phyloP scores from a whole-genome alignment of 2,888 invertebrate genomes.

The Drosophila kanekoi region DNA sequence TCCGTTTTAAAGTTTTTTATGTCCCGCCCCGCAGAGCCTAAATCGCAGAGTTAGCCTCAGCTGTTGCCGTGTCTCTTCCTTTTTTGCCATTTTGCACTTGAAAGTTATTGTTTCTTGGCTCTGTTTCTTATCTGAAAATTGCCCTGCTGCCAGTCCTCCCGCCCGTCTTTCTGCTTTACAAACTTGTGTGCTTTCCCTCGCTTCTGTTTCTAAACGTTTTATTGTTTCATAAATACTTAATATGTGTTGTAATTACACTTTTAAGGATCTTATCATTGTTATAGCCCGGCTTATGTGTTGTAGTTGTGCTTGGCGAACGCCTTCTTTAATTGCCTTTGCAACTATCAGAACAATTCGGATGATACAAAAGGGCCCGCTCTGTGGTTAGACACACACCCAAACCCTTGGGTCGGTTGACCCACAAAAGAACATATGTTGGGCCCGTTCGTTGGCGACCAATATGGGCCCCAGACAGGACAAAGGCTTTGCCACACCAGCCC shows the following conservation, averaged over 20 bases:
- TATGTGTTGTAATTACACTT: constrained; percentile 72
- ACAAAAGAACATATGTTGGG: constrained; percentile 50
- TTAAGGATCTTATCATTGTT: constrained; percentile 63
- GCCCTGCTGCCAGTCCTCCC: neutral
- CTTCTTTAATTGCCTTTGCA: constrained; percentile 37
- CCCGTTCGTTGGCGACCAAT: constrained; percentile 8
- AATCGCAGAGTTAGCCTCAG: constrained; percentile 20
- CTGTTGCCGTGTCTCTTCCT: constrained; percentile 5
- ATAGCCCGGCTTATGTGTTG: constrained; percentile 1
- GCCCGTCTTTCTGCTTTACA: too few relatives aligned
- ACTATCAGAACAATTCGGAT: constrained; percentile 37
- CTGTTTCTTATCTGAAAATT: constrained; percentile 8
- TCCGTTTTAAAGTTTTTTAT: constrained; percentile 69
- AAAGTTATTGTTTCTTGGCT: constrained; percentile 58
- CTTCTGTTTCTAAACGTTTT: constrained; percentile 62
- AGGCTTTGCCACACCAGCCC: constrained; percentile 11
- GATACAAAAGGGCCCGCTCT: constrained; percentile 31
- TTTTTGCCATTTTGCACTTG: constrained; percentile 11
- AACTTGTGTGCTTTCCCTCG: neutral
- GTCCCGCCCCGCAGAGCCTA: constrained; percentile 33
- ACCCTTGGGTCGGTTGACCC: constrained; percentile 40
- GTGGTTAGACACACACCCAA: constrained; percentile 48
- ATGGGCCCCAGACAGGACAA: constrained; percentile 11
- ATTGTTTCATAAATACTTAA: constrained; percentile 81
- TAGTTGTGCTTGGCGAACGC: constrained; percentile 1